A percentile compares a stretch with the other conserved stretches of the same genome.
phyloP scores from a whole-genome alignment of 2,888 invertebrate genomes.

The Zygothrica quintamaculata region DNA sequence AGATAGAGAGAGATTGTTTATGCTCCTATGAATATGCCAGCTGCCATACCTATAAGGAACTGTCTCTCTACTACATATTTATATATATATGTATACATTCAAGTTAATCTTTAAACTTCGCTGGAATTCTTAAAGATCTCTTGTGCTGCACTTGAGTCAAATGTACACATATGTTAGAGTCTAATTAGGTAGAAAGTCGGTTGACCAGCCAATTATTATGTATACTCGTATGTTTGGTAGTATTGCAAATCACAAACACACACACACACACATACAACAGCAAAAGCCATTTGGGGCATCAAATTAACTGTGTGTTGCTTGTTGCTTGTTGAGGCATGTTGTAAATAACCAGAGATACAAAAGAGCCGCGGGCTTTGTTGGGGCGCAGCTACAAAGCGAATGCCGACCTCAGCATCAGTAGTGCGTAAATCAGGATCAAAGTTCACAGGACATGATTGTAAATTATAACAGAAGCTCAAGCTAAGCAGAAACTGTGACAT shows the following conservation, averaged over 20 bases:
- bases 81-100: neutral
- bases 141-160: constrained; percentile 19
- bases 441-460: constrained; percentile 69
- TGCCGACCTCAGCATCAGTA: constrained; percentile 71
- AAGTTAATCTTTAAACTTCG: no score
- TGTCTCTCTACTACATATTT: neutral
- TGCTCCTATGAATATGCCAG: neutral
- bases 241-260: constrained; percentile 26
- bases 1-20: neutral
- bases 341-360: constrained; percentile 69
- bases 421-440: constrained; percentile 74
- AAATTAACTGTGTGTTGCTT: constrained; percentile 63
- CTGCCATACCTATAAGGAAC: no score
- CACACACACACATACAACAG: no score
- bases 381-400: constrained; percentile 56
- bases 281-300: constrained; percentile 47
- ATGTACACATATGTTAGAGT: constrained; percentile 42
- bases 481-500: constrained; percentile 64
- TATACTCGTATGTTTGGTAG: constrained; percentile 40
- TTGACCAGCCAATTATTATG: constrained; percentile 62
- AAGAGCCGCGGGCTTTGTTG: constrained; percentile 6
- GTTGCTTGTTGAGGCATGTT: constrained; percentile 46
- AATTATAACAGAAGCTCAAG: constrained; percentile 68
- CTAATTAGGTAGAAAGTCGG: constrained; percentile 52
- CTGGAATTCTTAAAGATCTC: no score